Conservation (phyloP, 2,797 vertebrate species). For the Pelodytes ibericus region DNA sequence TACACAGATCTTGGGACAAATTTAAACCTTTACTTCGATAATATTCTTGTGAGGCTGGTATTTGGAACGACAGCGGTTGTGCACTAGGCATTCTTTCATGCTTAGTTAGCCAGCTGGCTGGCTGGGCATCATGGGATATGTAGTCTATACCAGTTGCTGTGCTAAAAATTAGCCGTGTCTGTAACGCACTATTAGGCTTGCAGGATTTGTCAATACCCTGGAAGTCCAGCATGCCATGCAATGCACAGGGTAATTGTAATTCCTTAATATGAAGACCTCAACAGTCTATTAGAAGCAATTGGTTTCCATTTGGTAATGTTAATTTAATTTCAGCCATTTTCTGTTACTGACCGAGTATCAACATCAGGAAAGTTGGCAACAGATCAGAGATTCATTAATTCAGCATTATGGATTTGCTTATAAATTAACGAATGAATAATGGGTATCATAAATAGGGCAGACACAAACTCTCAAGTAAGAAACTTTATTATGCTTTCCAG, state of each 20-base stretch:
- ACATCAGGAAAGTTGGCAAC: constrained; percentile 45
- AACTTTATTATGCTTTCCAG: constrained; percentile 45
- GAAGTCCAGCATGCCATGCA: constrained; percentile 44
- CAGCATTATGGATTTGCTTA: constrained; percentile 52
- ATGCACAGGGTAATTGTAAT: constrained; percentile 46
- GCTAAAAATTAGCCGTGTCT: too few relatives aligned
- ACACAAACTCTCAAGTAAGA: constrained; percentile 30
- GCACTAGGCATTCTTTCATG: too few relatives aligned
- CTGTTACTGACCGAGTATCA: constrained; percentile 50
- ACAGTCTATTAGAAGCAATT: constrained; percentile 55
- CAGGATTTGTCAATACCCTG: constrained; percentile 45
- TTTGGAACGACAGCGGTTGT: too few relatives aligned
- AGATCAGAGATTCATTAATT: constrained; percentile 56
- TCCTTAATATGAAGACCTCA: constrained; percentile 54
- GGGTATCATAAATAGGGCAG: constrained; percentile 48
- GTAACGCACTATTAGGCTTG: constrained; percentile 47
- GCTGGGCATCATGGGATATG: too few relatives aligned
- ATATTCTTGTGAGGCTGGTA: too few relatives aligned
- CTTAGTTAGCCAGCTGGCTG: too few relatives aligned
- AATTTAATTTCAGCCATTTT: constrained; percentile 53
- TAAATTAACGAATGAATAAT: constrained; percentile 55
- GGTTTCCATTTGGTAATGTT: constrained; percentile 50
- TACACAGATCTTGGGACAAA: constrained; percentile 29
- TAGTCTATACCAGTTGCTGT: too few relatives aligned
- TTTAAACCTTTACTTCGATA: constrained; percentile 42